Evolutionary conservation across 2,888 invertebrate species (phyloP).

Genomic region (Eupithecia vulgata): DNA sequence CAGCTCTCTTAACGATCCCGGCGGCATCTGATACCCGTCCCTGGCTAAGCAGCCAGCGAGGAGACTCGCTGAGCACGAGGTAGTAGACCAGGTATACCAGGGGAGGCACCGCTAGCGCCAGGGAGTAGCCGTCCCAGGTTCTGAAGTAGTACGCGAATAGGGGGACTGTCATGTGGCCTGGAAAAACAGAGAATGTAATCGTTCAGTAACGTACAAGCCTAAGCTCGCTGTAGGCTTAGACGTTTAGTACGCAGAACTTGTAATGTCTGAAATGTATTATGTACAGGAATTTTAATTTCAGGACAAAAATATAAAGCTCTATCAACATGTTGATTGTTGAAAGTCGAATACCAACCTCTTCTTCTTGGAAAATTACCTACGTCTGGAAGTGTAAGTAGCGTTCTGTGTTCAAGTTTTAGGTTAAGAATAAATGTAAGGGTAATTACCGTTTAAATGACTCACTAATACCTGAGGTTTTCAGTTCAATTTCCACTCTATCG

Average conservation of each 20-base stretch:
- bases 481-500: too few species aligned
- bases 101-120: conserved; percentile 85
- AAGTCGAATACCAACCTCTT: neutral
- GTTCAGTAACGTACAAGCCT: neutral
- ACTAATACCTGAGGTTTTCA: too few species aligned
- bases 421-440: neutral
- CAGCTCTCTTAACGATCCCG: conserved; percentile 86
- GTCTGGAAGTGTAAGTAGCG: neutral
- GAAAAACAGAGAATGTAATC: conserved; percentile 21
- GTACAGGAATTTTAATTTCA: too few species aligned
- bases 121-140: conserved; percentile 86
- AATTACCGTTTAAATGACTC: too few species aligned
- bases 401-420: neutral
- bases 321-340: neutral
- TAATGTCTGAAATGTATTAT: too few species aligned
- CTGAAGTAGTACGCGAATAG: conserved; percentile 86
- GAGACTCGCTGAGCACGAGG: conserved; percentile 90
- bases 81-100: conserved; percentile 86
- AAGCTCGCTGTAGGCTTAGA: neutral
- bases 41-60: conserved; percentile 90
- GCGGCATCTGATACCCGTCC: conserved; percentile 87
- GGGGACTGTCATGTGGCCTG: conserved; percentile 85
- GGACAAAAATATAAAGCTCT: neutral
- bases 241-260: too few species aligned
- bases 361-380: too few species aligned